phyloP scores from a whole-genome alignment of 2,113 vertebrate genomes.

The Mus spicilegus region DNA sequence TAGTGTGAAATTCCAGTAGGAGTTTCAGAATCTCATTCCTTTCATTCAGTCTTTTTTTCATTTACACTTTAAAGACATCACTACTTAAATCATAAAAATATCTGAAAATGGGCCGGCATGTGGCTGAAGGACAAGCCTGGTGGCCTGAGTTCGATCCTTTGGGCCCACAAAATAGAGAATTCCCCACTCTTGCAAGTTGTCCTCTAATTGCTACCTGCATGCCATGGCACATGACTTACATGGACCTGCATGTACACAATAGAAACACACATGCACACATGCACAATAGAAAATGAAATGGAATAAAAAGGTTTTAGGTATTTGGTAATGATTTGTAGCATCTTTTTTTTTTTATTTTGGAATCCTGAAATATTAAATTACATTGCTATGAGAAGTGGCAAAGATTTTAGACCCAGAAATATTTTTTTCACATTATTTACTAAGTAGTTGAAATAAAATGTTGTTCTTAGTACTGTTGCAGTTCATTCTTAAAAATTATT shows the following conservation, averaged over 20 bases:
- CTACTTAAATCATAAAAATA: background rate
- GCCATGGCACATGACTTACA: too few species aligned
- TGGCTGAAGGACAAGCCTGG: background rate
- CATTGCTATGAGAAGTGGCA: background rate
- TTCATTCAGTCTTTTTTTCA: background rate
- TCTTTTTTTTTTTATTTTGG: background rate
- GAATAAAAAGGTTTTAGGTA: background rate
- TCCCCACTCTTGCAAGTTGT: background rate
- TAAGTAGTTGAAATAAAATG: background rate
- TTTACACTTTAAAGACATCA: conserved; percentile 22
- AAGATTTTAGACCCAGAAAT: background rate
- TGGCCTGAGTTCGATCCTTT: background rate
- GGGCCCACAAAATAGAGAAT: background rate
- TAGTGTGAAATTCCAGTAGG: background rate
- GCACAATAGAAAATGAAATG: background rate
- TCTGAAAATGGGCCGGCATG: conserved; percentile 7
- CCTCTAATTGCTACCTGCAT: background rate
- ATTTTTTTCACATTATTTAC: background rate
- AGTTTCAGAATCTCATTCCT: background rate
- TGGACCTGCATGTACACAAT: background rate
- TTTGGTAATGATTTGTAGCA: conserved; percentile 24
- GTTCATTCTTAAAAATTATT: background rate
- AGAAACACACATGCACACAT: background rate
- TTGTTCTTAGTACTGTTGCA: background rate
- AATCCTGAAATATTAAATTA: background rate